A percentile compares a stretch with the other conserved stretches of the same genome.
Conservation (phyloP, 2,888 invertebrate species). For the Anaspis maculata region DNA sequence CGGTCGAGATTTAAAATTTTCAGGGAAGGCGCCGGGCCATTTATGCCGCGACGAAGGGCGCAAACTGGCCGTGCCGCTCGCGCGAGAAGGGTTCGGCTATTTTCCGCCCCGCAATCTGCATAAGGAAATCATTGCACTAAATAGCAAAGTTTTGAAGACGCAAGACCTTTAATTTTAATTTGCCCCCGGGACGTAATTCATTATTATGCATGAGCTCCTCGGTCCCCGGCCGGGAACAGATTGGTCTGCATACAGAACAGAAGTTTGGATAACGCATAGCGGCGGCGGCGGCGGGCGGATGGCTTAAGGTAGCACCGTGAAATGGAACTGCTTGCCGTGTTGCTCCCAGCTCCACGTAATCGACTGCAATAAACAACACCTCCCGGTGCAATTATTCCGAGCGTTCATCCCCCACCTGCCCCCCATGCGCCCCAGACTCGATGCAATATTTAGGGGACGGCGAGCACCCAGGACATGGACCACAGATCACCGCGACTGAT, state of each 20-base stretch:
- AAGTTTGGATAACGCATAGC: slow-evolving; percentile 38
- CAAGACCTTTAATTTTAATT: slow-evolving; percentile 45
- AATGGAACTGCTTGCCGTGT: slow-evolving; percentile 24
- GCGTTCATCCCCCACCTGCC: too few species aligned
- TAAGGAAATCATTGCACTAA: slow-evolving; percentile 44
- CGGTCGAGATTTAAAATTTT: too few species aligned
- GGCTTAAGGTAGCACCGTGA: slow-evolving; percentile 30
- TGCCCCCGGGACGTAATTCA: slow-evolving; percentile 45
- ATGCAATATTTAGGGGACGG: slow-evolving; percentile 17
- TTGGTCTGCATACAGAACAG: slow-evolving; percentile 41
- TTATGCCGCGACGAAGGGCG: too few species aligned
- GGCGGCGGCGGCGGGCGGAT: slow-evolving; percentile 9
- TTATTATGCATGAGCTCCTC: slow-evolving; percentile 45
- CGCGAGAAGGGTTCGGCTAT: too few species aligned
- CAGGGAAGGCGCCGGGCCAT: too few species aligned
- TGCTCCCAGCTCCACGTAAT: slow-evolving; percentile 16
- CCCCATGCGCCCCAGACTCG: slow-evolving; percentile 10
- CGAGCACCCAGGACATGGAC: slow-evolving; percentile 14
- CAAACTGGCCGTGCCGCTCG: too few species aligned
- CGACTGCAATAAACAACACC: slow-evolving; percentile 19
- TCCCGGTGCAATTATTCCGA: slow-evolving; percentile 17
- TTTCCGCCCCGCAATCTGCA: slow-evolving; percentile 39
- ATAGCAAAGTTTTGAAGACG: slow-evolving; percentile 44
- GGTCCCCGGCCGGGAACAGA: slow-evolving; percentile 37
- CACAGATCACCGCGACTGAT: slow-evolving; percentile 17